phyloP scores from a whole-genome alignment of 2,797 vertebrate species.

The Capromys pilorides region DNA sequence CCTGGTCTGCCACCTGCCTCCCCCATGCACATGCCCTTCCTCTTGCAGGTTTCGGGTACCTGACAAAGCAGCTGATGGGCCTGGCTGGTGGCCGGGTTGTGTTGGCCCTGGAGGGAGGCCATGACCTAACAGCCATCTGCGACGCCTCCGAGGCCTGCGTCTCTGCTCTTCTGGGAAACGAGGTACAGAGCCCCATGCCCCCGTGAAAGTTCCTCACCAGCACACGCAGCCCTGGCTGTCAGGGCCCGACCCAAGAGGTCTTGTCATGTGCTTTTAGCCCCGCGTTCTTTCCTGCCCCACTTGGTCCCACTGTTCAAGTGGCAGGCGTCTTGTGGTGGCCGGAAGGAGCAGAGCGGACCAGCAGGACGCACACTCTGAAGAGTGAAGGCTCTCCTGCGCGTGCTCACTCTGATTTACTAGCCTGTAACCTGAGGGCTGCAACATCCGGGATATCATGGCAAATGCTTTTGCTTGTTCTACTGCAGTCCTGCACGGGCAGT shows the following conservation, averaged over 20 bases:
- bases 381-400: no score
- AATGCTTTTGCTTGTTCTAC: neutral
- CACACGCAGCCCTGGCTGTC: neutral
- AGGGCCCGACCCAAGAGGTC: neutral
- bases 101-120: conserved; percentile 96
- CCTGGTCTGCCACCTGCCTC: conserved; percentile 77
- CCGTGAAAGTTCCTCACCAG: fast-evolving
- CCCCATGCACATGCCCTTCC: neutral
- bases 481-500: fast-evolving
- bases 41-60: conserved; percentile 94
- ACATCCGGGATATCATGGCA: fast-evolving
- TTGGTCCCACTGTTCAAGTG: fast-evolving
- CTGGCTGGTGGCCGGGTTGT: conserved; percentile 95
- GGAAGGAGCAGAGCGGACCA: fast-evolving
- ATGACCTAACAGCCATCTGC: conserved; percentile 98
- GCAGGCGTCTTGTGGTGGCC: neutral
- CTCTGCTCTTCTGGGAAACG: conserved; percentile 95
- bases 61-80: conserved; percentile 98
- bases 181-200: conserved; percentile 87
- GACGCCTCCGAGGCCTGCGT: conserved; percentile 98
- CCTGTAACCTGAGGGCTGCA: neutral
- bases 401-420: no score
- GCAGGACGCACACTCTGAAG: neutral
- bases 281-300: fast-evolving
- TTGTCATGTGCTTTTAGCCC: fast-evolving